These are phyloP conservation scores for Indicator maculatus DNA, from an alignment of 2,113 vertebrate genomes.

Conservation along the genomic window DNA sequence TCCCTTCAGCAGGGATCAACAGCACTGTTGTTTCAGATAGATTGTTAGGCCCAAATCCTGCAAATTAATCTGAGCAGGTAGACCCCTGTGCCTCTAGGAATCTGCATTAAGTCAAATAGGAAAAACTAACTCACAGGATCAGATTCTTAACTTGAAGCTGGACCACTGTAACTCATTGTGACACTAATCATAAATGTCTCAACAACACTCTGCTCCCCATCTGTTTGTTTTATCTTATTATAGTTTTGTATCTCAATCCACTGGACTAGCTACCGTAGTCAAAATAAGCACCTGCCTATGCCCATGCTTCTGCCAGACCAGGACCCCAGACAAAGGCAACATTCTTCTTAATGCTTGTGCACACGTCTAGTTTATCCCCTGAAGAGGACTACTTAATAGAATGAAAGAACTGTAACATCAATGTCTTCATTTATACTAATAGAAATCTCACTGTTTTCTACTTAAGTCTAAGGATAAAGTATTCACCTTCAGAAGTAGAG, in stretches of 20 bases:
- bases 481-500: neutral
- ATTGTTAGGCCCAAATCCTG: neutral
- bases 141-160: conserved; percentile 49
- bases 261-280: neutral
- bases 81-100: neutral
- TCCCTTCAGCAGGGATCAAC: neutral
- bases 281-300: neutral
- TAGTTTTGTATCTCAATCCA: conserved; percentile 41
- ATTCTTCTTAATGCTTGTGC: neutral
- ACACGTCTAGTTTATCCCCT: neutral
- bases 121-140: conserved; percentile 26
- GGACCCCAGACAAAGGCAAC: neutral
- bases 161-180: conserved; percentile 53
- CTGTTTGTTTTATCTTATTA: conserved; percentile 52
- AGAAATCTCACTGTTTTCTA: neutral
- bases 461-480: neutral
- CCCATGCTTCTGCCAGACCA: neutral
- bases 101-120: neutral
- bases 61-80: neutral
- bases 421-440: neutral
- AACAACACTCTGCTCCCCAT: conserved; percentile 28
- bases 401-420: neutral
- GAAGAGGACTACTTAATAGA: neutral
- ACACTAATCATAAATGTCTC: conserved; percentile 62
- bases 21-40: neutral